Evolutionary conservation across 2,113 vertebrate genomes (phyloP), one percentile per base, ranked within the genome.

Genomic region (Pseudonaja textilis): DNA sequence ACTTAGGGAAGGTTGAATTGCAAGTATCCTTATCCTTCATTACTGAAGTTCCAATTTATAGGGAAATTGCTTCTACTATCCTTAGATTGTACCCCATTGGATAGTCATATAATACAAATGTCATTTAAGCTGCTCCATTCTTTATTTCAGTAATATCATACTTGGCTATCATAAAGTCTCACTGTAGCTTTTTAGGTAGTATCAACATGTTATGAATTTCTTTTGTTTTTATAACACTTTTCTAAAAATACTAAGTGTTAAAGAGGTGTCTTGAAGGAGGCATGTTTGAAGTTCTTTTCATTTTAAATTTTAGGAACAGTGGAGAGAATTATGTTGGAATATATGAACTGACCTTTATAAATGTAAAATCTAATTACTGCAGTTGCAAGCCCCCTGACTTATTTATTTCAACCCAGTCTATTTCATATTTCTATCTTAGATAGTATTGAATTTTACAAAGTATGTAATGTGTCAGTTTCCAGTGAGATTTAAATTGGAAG

Each of bases 401-500:
- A 14, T 89, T 59, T 92, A 55, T 69, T 25, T 69, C 50, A 88
- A 61, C 34, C 59, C 29, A 52, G 50, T n/a, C 87, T 85, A 42
- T 89, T 90, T 26, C 22, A 64, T 54, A 42, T 93, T 85, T 89
- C 39, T 59, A 1, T 93, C 42, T 90, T 86, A 29, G 22, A 86
- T 90, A 89, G 39, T 26, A 57, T 25, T 89, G 52, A 92, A 92
- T 8, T 93, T 88, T 92, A 55, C 89, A 3, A 29, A 90, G 23
- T 47, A 18, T 74, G 18, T 34, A 29, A 47, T 91, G 87, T 91
- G 20, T 91, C 52, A 92, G 56, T 39, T 52, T 54, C 91, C 18
- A 93, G 34, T 85, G 59, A 94, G 14, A 92, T 42, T 59, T 92
- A 91, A 94, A 61, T 89, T 20, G 16, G 34, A 25, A 2, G 11